These are phyloP conservation scores for Lutjanus argentimaculatus DNA, from an alignment of 2,797 vertebrate species.

Conservation along the genomic window DNA sequence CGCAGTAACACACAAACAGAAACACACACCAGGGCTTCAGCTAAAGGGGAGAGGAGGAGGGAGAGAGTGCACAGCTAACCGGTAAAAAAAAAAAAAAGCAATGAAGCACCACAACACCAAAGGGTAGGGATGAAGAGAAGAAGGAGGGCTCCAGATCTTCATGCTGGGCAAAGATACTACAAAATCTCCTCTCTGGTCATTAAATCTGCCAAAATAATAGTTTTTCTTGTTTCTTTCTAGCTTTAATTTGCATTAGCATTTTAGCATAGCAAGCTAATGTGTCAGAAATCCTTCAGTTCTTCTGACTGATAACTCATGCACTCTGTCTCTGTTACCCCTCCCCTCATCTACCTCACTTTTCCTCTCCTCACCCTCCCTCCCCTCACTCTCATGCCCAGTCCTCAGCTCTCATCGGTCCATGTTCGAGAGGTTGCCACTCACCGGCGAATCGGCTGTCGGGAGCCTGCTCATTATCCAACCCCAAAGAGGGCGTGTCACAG, in stretches of 20 bases:
- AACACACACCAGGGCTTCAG: constrained; percentile 58
- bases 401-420: constrained; percentile 87
- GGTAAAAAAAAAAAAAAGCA: constrained; percentile 38
- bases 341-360: constrained; percentile 19
- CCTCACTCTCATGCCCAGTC: constrained; percentile 53
- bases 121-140: constrained; percentile 66
- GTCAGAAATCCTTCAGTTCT: constrained; percentile 19
- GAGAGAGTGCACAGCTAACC: constrained; percentile 64
- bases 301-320: constrained; percentile 52
- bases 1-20: constrained; percentile 27
- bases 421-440: constrained; percentile 97
- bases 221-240: not conserved
- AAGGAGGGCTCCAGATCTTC: constrained; percentile 69
- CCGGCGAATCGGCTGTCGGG: constrained; percentile 97
- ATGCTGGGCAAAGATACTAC: constrained; percentile 59
- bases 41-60: constrained; percentile 59
- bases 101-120: constrained; percentile 75
- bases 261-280: constrained; percentile 32
- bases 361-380: constrained; percentile 32
- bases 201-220: not conserved
- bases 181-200: constrained; percentile 30
- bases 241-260: constrained; percentile 16
- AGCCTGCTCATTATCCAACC: constrained; percentile 99
- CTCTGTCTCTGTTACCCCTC: not conserved
- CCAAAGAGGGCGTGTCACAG: constrained; percentile 93